Evolutionary conservation across 1,140 invertebrate species (phyloP).

Genomic region (Gryon sp.): DNA sequence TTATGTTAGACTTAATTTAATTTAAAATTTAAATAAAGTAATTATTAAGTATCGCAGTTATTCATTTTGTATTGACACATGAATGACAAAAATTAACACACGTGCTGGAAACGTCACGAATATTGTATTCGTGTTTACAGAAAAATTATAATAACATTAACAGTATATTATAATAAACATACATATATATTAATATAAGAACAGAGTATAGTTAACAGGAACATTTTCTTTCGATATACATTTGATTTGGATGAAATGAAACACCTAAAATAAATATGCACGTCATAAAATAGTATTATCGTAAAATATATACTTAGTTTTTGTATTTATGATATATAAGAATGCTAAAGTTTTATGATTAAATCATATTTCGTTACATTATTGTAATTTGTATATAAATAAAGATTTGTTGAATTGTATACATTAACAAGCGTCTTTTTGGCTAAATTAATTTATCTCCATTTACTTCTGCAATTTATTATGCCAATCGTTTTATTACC

Average conservation of each 20-base stretch:
- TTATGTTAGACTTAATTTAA: too few species aligned
- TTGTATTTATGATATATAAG: slow-evolving; percentile 48
- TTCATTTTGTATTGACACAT: too few species aligned
- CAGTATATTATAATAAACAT: slow-evolving; percentile 15
- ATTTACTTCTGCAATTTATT: slow-evolving; percentile 40
- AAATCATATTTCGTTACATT: slow-evolving; percentile 42
- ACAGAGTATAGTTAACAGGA: too few species aligned
- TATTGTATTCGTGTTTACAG: slow-evolving; percentile 22
- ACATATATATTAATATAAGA: slow-evolving; percentile 8
- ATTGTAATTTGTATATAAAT: slow-evolving; percentile 53
- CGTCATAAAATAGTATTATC: slow-evolving; percentile 21
- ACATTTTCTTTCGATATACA: slow-evolving; percentile 18
- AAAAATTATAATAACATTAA: slow-evolving; percentile 7
- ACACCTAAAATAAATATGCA: slow-evolving; percentile 28
- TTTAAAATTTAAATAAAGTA: too few species aligned
- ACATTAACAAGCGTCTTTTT: slow-evolving; percentile 6
- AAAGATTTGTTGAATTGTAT: slow-evolving; percentile 47
- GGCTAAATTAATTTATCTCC: slow-evolving; percentile 12
- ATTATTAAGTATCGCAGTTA: too few species aligned
- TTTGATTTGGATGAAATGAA: slow-evolving; percentile 18
- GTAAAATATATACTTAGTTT: slow-evolving; percentile 43
- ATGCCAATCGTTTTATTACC: neutral
- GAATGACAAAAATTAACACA: too few species aligned
- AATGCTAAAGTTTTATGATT: slow-evolving; percentile 49
- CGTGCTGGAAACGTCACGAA: slow-evolving; percentile 3